Percentiles rank a stretch among this genome's conserved stretches.
Evolutionary conservation across 2,888 invertebrate genomes (phyloP).

Genomic region (Palloptera scutellata): DNA sequence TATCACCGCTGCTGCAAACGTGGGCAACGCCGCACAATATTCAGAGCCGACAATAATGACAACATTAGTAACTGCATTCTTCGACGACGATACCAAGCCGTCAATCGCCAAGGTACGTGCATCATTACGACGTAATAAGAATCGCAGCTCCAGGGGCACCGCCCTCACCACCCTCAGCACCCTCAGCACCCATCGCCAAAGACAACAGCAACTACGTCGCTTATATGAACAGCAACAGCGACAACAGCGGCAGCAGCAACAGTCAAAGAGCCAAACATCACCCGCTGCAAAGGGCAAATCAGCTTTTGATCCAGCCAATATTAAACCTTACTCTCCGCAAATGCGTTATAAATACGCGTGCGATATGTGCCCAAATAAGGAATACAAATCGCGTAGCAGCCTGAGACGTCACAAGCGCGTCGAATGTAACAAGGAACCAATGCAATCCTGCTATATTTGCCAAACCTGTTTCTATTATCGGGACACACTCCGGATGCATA

Average conservation of each 20-base stretch:
- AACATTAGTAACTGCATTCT: too few species aligned
- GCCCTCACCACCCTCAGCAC: neutral
- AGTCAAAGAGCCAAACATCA: too few species aligned
- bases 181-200: conserved; percentile 3
- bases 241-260: neutral
- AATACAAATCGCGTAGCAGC: conserved; percentile 59
- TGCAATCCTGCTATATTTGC: conserved; percentile 64
- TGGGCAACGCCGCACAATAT: neutral
- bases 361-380: conserved; percentile 45
- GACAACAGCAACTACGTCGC: conserved; percentile 2
- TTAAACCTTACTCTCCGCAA: too few species aligned
- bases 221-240: too few species aligned
- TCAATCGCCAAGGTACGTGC: too few species aligned
- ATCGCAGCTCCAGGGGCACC: neutral
- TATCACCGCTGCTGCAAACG: neutral
- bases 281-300: conserved; percentile 21
- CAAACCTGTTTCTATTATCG: conserved; percentile 53
- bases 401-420: conserved; percentile 64
- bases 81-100: too few species aligned
- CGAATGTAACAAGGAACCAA: conserved; percentile 66
- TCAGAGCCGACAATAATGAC: neutral
- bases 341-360: conserved; percentile 36
- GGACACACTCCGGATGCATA: conserved; percentile 44
- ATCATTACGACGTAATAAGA: too few species aligned
- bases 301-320: too few species aligned